Percentiles rank a stretch among this genome's conserved stretches.
Evolutionary conservation across 2,113 vertebrate species (phyloP).

Genomic region (Nothocercus nigrocapillus): DNA sequence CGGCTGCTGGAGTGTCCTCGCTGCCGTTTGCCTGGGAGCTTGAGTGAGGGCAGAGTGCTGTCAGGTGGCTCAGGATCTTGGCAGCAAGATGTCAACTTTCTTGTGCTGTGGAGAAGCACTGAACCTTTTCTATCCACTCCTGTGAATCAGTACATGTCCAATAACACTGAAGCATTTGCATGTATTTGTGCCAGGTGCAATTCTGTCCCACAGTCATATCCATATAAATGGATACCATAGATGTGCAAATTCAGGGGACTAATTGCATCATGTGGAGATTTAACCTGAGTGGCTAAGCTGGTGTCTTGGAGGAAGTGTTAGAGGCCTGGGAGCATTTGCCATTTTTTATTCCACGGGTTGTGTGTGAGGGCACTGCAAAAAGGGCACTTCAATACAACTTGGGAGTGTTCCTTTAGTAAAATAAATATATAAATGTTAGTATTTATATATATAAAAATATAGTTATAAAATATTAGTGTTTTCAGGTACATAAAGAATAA

Average conservation of each 20-base stretch:
- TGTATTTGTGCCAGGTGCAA: neutral
- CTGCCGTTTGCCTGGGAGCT: neutral
- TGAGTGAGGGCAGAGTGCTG: neutral
- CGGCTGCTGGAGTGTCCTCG: neutral
- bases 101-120: neutral
- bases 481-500: neutral
- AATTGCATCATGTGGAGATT: neutral
- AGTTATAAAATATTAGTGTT: neutral
- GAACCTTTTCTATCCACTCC: neutral
- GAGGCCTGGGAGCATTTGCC: neutral
- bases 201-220: accelerated
- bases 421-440: accelerated
- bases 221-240: no score
- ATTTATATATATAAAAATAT: no score
- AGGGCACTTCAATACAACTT: neutral
- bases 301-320: neutral
- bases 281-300: neutral
- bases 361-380: neutral
- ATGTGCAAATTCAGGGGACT: neutral
- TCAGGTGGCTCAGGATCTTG: neutral
- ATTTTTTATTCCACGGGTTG: neutral
- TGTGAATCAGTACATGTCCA: neutral
- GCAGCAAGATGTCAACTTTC: neutral
- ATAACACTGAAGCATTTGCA: neutral
- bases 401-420: neutral